A percentile compares a stretch with the other conserved stretches of the same genome.
phyloP scores from a whole-genome alignment of 2,113 vertebrate genomes.

The Engystomops pustulosus region DNA sequence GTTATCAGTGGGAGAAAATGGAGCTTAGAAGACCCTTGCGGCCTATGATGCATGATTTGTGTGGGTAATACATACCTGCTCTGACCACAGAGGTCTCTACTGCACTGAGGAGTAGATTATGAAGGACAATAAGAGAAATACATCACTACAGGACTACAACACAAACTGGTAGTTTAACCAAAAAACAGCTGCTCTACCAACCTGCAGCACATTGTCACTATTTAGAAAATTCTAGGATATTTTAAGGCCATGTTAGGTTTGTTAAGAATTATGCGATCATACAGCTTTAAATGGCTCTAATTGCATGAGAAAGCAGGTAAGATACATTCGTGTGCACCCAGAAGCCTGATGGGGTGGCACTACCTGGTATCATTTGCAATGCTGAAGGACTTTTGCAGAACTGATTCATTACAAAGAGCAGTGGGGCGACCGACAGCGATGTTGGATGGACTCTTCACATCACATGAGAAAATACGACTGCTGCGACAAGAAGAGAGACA shows the following conservation, averaged over 20 bases:
- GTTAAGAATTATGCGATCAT: too few relatives aligned
- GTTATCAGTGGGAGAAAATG: too few relatives aligned
- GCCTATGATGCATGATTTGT: too few relatives aligned
- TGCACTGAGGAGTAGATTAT: too few relatives aligned
- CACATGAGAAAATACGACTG: constrained; percentile 87
- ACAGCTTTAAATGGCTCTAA: background rate
- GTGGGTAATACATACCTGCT: too few relatives aligned
- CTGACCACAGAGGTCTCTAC: too few relatives aligned
- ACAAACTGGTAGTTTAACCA: background rate
- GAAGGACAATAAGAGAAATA: too few relatives aligned
- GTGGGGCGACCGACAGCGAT: constrained; percentile 80
- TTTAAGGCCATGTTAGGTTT: background rate
- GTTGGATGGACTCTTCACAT: constrained; percentile 86
- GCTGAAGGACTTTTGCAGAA: constrained; percentile 83
- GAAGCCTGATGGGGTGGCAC: constrained; percentile 63
- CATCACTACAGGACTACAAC: background rate
- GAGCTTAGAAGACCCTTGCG: too few relatives aligned
- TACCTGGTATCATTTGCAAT: constrained; percentile 94
- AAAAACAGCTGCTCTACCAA: background rate
- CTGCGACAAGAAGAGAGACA: constrained; percentile 85
- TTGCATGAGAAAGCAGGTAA: background rate
- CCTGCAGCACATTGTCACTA: background rate
- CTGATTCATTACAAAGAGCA: constrained; percentile 79
- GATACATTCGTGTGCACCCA: background rate
- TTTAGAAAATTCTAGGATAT: background rate